phyloP scores from a whole-genome alignment of 2,797 vertebrate species.

The Odontamblyopus rebecca region DNA sequence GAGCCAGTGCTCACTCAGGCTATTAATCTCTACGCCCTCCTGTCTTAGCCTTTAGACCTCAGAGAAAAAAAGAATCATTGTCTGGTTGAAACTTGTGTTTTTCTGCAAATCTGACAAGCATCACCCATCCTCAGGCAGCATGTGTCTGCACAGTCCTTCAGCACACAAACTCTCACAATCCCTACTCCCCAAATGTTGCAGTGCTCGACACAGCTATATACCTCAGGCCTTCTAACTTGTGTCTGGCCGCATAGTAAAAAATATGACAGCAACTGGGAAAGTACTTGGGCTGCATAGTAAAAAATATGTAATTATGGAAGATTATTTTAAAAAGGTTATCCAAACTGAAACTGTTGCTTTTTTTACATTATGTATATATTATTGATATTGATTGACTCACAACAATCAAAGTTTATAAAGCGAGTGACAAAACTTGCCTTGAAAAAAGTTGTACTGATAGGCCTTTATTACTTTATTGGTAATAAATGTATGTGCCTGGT shows the following conservation, averaged over 20 bases:
- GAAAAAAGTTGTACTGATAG: no score
- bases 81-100: conserved; percentile 61
- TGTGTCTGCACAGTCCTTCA: conserved; percentile 22
- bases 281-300: background rate
- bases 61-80: conserved; percentile 52
- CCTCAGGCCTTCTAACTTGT: conserved; percentile 52
- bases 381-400: no score
- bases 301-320: no score
- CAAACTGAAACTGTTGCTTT: background rate
- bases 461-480: no score
- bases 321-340: background rate
- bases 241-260: conserved; percentile 31
- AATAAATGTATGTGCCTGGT: no score
- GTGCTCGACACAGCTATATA: conserved; percentile 57
- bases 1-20: conserved; percentile 37
- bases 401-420: background rate
- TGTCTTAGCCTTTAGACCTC: conserved; percentile 65
- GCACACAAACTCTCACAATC: conserved; percentile 19
- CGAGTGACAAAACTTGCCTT: no score
- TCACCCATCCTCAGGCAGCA: conserved; percentile 54
- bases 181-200: conserved; percentile 46
- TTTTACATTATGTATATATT: no score
- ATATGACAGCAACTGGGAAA: conserved; percentile 2
- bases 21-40: conserved; percentile 57
- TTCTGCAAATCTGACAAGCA: conserved; percentile 58